A percentile compares a stretch with the other conserved stretches of the same genome.
Conservation (phyloP, 2,797 vertebrate species). For the Sternotherus odoratus region DNA sequence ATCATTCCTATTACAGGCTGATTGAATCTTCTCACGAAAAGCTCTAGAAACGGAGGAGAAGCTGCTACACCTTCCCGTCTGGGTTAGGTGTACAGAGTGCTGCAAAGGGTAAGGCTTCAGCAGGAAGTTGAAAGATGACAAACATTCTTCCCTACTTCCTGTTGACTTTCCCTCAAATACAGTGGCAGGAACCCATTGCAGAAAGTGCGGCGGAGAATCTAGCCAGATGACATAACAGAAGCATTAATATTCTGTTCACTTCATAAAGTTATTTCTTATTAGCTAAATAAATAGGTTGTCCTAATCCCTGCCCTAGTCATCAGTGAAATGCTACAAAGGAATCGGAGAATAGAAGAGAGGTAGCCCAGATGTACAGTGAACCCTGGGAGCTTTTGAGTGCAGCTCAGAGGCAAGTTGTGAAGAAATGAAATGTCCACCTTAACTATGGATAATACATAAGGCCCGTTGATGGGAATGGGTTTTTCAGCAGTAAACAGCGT, state of each 20-base stretch:
- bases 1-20: rapidly evolving
- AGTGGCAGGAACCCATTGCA: neutral
- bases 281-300: neutral
- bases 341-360: neutral
- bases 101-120: rapidly evolving
- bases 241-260: neutral
- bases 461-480: neutral
- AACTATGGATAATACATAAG: neutral
- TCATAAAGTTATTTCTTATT: neutral
- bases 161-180: neutral
- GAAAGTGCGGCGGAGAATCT: neutral
- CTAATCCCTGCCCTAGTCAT: neutral
- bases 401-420: neutral
- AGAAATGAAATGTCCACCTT: slow-evolving; percentile 17
- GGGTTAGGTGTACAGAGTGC: neutral
- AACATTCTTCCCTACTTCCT: neutral
- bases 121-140: neutral
- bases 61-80: neutral
- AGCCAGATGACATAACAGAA: neutral
- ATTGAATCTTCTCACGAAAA: neutral
- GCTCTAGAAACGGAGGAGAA: neutral
- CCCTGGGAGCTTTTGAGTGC: too few species aligned
- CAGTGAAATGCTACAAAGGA: neutral
- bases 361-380: neutral
- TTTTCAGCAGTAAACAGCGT: slow-evolving; percentile 28